phyloP scores from a whole-genome alignment of 2,888 invertebrate genomes.

The Spodoptera littoralis region DNA sequence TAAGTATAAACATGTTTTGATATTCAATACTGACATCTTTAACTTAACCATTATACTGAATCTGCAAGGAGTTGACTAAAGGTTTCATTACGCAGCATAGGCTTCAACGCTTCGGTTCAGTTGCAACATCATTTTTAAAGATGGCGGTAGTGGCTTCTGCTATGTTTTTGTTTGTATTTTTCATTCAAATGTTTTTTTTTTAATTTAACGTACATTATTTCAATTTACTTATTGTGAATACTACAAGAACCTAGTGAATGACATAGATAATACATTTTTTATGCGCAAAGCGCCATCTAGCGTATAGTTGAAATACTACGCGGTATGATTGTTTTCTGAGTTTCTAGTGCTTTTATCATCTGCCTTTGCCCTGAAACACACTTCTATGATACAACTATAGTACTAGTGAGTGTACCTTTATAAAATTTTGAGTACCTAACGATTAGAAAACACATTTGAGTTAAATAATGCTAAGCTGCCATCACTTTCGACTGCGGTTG shows the following conservation, averaged over 20 bases:
- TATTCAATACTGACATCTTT: slow-evolving; percentile 52
- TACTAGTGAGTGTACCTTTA: too few species aligned
- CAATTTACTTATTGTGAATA: neutral
- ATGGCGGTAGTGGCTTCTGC: slow-evolving; percentile 45
- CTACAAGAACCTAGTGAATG: too few species aligned
- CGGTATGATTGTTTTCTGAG: slow-evolving; percentile 5
- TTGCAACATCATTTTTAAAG: slow-evolving; percentile 18
- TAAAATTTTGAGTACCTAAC: too few species aligned
- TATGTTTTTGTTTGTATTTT: neutral
- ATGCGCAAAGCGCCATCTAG: slow-evolving; percentile 39
- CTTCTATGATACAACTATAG: too few species aligned
- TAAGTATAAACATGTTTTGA: neutral
- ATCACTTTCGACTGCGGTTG: too few species aligned
- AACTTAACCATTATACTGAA: slow-evolving; percentile 2
- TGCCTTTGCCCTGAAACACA: too few species aligned
- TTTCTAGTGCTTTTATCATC: too few species aligned
- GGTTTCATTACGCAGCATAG: slow-evolving; percentile 11
- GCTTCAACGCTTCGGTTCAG: slow-evolving; percentile 19
- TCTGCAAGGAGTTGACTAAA: neutral
- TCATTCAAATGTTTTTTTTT: neutral
- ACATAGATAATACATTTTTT: too few species aligned
- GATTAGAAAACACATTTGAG: too few species aligned
- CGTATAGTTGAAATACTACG: slow-evolving; percentile 4
- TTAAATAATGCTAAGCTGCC: too few species aligned
- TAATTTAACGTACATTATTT: too few species aligned